Evolutionary conservation across 2,797 vertebrate species (phyloP).

Genomic region (Dendrocincla tyrannina): DNA sequence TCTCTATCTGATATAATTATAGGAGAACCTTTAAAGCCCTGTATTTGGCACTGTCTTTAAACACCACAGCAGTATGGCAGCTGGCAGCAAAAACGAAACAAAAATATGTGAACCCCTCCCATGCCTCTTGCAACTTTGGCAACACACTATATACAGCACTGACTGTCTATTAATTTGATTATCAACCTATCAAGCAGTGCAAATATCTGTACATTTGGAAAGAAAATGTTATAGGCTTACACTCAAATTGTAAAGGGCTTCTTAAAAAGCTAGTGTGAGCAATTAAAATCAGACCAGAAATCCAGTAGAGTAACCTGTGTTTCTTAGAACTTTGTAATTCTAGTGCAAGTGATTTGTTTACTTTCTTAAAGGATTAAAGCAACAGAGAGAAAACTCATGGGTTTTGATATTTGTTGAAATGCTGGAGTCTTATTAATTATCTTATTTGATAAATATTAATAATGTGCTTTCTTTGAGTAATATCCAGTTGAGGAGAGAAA

Average conservation of each 20-base stretch:
- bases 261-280: not conserved
- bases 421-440: not conserved
- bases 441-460: not conserved
- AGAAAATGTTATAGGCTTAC: not conserved
- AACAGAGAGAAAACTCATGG: not conserved
- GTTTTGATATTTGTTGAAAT: not conserved
- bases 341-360: not conserved
- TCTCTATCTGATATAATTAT: slow-evolving; percentile 60
- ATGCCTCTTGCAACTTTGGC: slow-evolving; percentile 36
- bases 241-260: not conserved
- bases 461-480: not conserved
- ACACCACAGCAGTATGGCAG: not conserved
- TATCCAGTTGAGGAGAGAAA: not conserved
- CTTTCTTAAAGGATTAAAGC: not conserved
- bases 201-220: not conserved
- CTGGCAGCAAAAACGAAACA: slow-evolving; percentile 44
- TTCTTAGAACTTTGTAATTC: not conserved
- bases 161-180: not conserved
- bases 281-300: not conserved
- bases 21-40: slow-evolving; percentile 51
- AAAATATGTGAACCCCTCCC: slow-evolving; percentile 55
- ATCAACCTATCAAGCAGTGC: not conserved
- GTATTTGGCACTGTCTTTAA: slow-evolving; percentile 45
- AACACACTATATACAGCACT: not conserved
- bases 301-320: not conserved